Evolutionary conservation across 1,140 invertebrate species (phyloP).

Genomic region (Micrasema minimum): DNA sequence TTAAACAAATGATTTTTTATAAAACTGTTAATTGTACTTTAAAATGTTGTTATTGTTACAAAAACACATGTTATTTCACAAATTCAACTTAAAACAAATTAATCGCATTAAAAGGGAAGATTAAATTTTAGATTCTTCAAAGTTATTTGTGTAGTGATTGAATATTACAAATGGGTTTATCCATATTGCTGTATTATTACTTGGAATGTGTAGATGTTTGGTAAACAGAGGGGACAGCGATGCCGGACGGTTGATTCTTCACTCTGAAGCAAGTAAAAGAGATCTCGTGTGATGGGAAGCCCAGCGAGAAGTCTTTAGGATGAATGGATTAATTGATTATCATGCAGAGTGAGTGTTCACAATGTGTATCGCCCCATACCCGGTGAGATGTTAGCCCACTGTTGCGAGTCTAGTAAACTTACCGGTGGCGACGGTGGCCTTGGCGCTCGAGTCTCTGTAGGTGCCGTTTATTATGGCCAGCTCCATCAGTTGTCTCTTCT

Average conservation of each 20-base stretch:
- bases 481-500: slow-evolving; percentile 99
- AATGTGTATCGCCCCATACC: slow-evolving; percentile 61
- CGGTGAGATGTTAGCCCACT: background rate
- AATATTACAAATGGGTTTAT: no score
- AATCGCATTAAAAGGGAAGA: slow-evolving; percentile 35
- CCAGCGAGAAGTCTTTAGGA: slow-evolving; percentile 17
- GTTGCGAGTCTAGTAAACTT: no score
- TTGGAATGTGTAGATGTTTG: no score
- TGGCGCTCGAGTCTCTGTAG: slow-evolving; percentile 94
- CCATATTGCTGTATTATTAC: no score
- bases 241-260: slow-evolving; percentile 21
- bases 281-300: slow-evolving; percentile 8
- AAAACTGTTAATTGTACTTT: slow-evolving; percentile 27
- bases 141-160: no score
- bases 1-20: slow-evolving; percentile 15
- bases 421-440: slow-evolving; percentile 75
- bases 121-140: slow-evolving; percentile 25
- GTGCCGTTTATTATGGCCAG: slow-evolving; percentile 99
- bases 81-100: slow-evolving; percentile 37
- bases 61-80: slow-evolving; percentile 34
- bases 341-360: slow-evolving; percentile 55
- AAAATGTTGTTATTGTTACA: slow-evolving; percentile 32
- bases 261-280: slow-evolving; percentile 6
- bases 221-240: background rate
- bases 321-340: slow-evolving; percentile 27